Evolutionary conservation across 2,113 vertebrate species (phyloP).

Genomic region (Atherinomorus stipes): DNA sequence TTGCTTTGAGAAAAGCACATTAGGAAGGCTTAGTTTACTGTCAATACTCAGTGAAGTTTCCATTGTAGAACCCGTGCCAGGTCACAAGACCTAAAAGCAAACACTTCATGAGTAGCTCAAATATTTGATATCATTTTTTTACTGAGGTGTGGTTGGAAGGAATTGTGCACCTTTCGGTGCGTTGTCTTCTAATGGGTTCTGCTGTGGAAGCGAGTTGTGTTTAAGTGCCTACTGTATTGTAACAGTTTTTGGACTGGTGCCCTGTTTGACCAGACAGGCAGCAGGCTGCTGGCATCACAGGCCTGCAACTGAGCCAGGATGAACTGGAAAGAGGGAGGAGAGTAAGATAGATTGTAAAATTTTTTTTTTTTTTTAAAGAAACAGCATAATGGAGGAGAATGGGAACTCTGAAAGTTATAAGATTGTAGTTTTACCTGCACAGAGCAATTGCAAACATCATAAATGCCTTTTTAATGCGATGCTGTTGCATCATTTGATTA

Average conservation of each 20-base stretch:
- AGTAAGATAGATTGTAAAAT: conserved; percentile 8
- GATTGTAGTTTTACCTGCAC: background rate
- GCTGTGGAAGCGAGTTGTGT: conserved; percentile 38
- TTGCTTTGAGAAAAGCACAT: conserved; percentile 30
- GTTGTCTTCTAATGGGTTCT: conserved; percentile 25
- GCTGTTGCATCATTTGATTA: background rate
- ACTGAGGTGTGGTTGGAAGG: conserved; percentile 21
- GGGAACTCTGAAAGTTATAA: background rate
- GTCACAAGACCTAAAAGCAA: conserved; percentile 33
- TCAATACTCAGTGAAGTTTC: conserved; percentile 42
- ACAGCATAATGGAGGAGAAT: background rate
- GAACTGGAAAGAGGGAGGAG: conserved; percentile 26
- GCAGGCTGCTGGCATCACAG: conserved; percentile 43
- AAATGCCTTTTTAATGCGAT: background rate
- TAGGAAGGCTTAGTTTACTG: conserved; percentile 28
- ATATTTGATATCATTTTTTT: conserved; percentile 55
- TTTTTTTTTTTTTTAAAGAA: background rate
- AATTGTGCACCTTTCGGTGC: conserved; percentile 8
- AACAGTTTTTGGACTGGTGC: conserved; percentile 41
- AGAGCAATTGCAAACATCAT: background rate
- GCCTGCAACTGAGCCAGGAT: conserved; percentile 48
- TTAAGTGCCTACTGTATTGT: conserved; percentile 25
- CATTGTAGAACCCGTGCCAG: conserved; percentile 16
- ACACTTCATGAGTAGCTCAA: conserved; percentile 35
- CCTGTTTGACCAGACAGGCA: conserved; percentile 65